These are phyloP conservation scores for Tetheella fluctuosa DNA, from an alignment of 2,888 invertebrate genomes.

Conservation along the genomic window DNA sequence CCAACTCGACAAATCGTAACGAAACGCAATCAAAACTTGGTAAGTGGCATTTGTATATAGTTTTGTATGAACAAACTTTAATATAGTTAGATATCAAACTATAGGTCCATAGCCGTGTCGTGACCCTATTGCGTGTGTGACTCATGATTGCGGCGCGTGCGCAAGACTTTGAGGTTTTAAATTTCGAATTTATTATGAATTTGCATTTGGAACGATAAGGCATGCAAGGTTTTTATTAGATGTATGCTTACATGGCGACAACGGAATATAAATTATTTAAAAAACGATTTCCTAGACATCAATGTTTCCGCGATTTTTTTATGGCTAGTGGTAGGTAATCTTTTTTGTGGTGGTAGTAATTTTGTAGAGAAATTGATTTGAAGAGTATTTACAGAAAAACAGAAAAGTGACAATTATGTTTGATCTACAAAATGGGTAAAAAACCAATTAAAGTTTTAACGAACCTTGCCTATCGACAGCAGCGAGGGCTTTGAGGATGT, in stretches of 20 bases:
- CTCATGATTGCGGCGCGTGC: slow-evolving; percentile 78
- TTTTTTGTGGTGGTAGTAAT: no score
- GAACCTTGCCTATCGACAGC: no score
- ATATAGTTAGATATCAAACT: slow-evolving; percentile 40
- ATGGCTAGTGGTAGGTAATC: not conserved
- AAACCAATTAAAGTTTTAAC: no score
- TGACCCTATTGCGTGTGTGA: slow-evolving; percentile 82
- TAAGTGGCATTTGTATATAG: slow-evolving; percentile 59
- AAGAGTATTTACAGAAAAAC: no score
- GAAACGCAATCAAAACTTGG: slow-evolving; percentile 73
- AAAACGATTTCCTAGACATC: not conserved
- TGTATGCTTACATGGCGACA: slow-evolving; percentile 13
- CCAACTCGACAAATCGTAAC: slow-evolving; percentile 33
- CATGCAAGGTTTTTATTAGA: slow-evolving; percentile 44
- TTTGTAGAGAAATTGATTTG: no score
- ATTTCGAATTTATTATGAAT: slow-evolving; percentile 73
- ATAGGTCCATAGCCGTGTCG: slow-evolving; percentile 57
- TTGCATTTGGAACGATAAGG: slow-evolving; percentile 62
- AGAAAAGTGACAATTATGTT: no score
- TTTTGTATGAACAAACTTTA: slow-evolving; percentile 42
- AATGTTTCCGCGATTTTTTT: not conserved
- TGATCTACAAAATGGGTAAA: no score
- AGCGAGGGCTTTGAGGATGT: no score
- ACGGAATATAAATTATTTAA: slow-evolving; percentile 15
- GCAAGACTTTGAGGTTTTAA: slow-evolving; percentile 70